Evolutionary conservation across 2,113 vertebrate species (phyloP).

Genomic region (Limnothrissa miodon): DNA sequence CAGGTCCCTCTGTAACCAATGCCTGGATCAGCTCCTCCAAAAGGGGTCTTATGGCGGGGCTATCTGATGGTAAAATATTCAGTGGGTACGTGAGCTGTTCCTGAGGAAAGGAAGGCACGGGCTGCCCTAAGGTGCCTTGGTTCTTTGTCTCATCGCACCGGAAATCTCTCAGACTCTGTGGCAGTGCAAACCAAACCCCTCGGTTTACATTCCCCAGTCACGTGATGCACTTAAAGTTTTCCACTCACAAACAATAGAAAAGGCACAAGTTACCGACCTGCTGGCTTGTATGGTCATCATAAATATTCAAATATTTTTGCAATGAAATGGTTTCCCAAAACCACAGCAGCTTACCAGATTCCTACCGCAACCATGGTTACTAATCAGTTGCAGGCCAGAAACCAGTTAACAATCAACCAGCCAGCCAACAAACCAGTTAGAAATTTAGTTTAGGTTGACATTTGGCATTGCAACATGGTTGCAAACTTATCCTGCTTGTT

Average conservation of each 20-base stretch:
- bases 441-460: too few relatives aligned
- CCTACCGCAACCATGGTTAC: too few relatives aligned
- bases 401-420: too few relatives aligned
- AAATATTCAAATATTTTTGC: too few relatives aligned
- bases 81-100: slow-evolving; percentile 34
- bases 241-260: background rate
- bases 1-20: background rate
- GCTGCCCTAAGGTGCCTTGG: background rate
- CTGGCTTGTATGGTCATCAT: too few relatives aligned
- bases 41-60: background rate
- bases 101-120: slow-evolving; percentile 36
- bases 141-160: background rate
- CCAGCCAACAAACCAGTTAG: too few relatives aligned
- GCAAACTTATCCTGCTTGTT: too few relatives aligned
- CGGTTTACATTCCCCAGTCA: slow-evolving; percentile 39
- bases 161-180: slow-evolving; percentile 19
- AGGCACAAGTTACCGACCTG: too few relatives aligned
- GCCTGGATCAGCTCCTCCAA: background rate
- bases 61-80: slow-evolving; percentile 49
- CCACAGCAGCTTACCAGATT: too few relatives aligned
- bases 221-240: background rate
- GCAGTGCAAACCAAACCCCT: slow-evolving; percentile 27
- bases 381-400: too few relatives aligned
- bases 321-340: too few relatives aligned
- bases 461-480: too few relatives aligned